Evolutionary conservation across 2,797 vertebrate genomes (phyloP).

Genomic region (Pseudochirops cupreus): DNA sequence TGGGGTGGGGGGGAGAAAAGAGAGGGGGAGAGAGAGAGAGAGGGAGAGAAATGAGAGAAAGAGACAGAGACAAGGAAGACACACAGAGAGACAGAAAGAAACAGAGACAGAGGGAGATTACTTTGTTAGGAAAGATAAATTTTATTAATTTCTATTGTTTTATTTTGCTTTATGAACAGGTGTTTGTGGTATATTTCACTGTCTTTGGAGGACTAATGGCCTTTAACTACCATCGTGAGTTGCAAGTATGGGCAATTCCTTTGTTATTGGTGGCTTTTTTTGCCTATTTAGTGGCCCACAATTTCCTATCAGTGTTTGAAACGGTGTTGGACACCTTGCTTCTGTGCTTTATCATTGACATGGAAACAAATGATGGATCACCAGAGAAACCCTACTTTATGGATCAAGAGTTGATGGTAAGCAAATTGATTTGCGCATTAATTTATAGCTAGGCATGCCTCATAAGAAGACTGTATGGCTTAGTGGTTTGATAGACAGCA

Average conservation of each 20-base stretch:
- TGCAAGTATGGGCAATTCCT: constrained; percentile 87
- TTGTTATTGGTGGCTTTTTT: constrained; percentile 86
- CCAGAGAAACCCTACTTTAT: constrained; percentile 86
- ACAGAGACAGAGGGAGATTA: not conserved
- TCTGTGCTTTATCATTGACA: constrained; percentile 87
- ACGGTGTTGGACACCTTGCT: constrained; percentile 84
- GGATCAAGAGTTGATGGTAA: constrained; percentile 88
- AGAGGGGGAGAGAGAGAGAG: no score
- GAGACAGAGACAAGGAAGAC: no score
- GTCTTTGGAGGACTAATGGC: constrained; percentile 88
- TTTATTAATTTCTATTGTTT: accelerated
- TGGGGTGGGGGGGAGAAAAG: no score
- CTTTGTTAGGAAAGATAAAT: constrained; percentile 4
- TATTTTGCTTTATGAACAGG: constrained; percentile 75
- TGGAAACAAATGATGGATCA: constrained; percentile 88
- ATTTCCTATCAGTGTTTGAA: constrained; percentile 88
- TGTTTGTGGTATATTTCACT: constrained; percentile 87
- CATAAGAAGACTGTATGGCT: not conserved
- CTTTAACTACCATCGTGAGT: constrained; percentile 86
- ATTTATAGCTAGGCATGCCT: not conserved
- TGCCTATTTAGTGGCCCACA: constrained; percentile 85
- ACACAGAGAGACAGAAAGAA: no score
- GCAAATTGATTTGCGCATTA: constrained; percentile 10
- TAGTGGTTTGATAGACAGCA: not conserved
- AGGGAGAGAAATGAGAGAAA: no score